These are phyloP conservation scores for Anas capensis DNA, from an alignment of 2,797 vertebrate genomes.

Conservation along the genomic window DNA sequence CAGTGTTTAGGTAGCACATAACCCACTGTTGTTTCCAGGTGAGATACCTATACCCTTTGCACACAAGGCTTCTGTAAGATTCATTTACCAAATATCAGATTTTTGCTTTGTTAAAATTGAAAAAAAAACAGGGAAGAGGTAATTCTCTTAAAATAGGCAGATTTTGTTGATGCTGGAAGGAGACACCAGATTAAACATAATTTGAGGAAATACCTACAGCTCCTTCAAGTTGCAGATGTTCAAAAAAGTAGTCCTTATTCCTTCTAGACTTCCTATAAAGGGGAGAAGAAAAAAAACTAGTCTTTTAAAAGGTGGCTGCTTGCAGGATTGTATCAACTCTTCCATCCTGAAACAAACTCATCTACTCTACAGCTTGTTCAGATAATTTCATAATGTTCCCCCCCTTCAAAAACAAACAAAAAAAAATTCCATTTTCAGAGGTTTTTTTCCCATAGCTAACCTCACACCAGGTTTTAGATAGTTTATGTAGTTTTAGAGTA, in stretches of 20 bases:
- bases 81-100: background rate
- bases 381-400: background rate
- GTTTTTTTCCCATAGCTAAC: background rate
- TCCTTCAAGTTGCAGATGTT: background rate
- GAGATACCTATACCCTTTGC: background rate
- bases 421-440: background rate
- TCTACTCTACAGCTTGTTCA: background rate
- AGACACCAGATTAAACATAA: background rate
- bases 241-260: background rate
- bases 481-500: background rate
- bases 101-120: background rate
- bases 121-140: background rate
- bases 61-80: background rate
- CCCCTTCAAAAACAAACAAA: too few relatives aligned
- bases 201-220: background rate
- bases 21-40: background rate
- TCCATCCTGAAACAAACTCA: fast-evolving
- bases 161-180: background rate
- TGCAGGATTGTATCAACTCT: background rate
- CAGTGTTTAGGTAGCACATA: background rate
- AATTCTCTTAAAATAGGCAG: background rate
- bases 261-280: background rate
- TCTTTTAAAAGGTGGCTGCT: too few relatives aligned
- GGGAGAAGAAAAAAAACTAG: too few relatives aligned
- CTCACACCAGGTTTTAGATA: background rate